Evolutionary conservation across 2,113 vertebrate species (phyloP).

Genomic region (Mungos mungo): DNA sequence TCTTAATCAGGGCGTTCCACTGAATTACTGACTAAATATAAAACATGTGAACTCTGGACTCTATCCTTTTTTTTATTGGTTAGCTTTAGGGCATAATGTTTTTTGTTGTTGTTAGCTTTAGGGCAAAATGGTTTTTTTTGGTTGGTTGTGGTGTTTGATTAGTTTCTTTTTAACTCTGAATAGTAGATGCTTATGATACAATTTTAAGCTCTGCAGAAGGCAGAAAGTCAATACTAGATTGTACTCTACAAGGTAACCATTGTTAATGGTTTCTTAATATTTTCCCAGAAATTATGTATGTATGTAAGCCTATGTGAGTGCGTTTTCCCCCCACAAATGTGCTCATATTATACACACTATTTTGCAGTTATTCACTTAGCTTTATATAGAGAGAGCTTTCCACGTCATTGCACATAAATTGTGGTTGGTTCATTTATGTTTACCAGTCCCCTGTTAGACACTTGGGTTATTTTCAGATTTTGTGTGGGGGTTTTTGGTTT

Average conservation of each 20-base stretch:
- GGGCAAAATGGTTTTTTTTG: background rate
- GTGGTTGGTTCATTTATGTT: background rate
- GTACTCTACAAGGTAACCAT: background rate
- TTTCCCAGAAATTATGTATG: slow-evolving; percentile 1
- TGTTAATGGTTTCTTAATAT: slow-evolving; percentile 2
- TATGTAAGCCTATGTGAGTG: background rate
- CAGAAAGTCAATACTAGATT: slow-evolving; percentile 28
- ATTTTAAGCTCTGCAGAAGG: background rate
- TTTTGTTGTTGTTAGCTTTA: background rate
- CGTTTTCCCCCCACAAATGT: background rate
- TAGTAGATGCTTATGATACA: background rate
- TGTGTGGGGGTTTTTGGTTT: background rate
- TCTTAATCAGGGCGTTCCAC: background rate
- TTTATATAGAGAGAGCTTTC: background rate
- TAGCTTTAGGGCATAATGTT: background rate
- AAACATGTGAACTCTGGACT: background rate
- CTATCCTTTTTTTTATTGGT: background rate
- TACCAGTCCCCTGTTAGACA: background rate
- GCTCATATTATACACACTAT: background rate
- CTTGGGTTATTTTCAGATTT: slow-evolving; percentile 2
- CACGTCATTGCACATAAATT: background rate
- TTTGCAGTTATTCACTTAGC: slow-evolving; percentile 6
- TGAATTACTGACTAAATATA: background rate
- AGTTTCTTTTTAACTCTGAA: background rate
- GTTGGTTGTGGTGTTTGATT: background rate